These are phyloP conservation scores for Leptogaster cylindrica DNA, from an alignment of 2,888 invertebrate species.

Conservation along the genomic window DNA sequence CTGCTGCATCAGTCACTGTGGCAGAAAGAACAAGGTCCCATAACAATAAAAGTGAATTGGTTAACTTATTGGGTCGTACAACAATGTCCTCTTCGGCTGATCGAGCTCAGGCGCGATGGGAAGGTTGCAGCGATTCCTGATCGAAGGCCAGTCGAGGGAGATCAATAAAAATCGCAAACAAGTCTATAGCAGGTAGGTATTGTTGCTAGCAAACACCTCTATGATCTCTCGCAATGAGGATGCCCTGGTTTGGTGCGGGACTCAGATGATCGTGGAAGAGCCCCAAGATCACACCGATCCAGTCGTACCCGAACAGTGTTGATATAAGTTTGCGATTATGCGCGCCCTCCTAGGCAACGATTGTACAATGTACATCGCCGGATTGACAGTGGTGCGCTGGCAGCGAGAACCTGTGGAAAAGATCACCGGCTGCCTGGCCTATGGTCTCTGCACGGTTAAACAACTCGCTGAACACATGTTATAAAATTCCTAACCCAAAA, in stretches of 20 bases:
- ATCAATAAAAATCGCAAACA: slow-evolving; percentile 37
- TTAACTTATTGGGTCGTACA: slow-evolving; percentile 45
- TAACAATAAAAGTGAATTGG: slow-evolving; percentile 50
- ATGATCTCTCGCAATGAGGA: slow-evolving; percentile 4
- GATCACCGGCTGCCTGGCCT: neutral
- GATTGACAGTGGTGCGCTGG: slow-evolving; percentile 7
- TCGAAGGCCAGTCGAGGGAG: slow-evolving; percentile 31
- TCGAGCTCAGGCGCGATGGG: slow-evolving; percentile 25
- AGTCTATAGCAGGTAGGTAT: slow-evolving; percentile 14
- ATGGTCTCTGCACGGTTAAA: slow-evolving; percentile 29
- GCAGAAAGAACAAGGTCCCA: slow-evolving; percentile 28
- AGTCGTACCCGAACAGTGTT: slow-evolving; percentile 4
- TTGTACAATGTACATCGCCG: slow-evolving; percentile 9
- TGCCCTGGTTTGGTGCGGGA: neutral
- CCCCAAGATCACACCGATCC: no score
- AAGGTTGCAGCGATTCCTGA: slow-evolving; percentile 28
- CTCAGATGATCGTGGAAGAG: neutral
- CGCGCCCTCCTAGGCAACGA: slow-evolving; percentile 11
- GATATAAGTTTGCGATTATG: slow-evolving; percentile 34
- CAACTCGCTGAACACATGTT: slow-evolving; percentile 43
- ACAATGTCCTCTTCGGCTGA: slow-evolving; percentile 26
- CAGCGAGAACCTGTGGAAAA: neutral
- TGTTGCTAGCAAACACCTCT: slow-evolving; percentile 27
- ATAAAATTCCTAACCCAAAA: slow-evolving; percentile 49
- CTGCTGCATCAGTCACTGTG: slow-evolving; percentile 32